phyloP scores from a whole-genome alignment of 2,113 vertebrate genomes.

The Crotalus tigris region DNA sequence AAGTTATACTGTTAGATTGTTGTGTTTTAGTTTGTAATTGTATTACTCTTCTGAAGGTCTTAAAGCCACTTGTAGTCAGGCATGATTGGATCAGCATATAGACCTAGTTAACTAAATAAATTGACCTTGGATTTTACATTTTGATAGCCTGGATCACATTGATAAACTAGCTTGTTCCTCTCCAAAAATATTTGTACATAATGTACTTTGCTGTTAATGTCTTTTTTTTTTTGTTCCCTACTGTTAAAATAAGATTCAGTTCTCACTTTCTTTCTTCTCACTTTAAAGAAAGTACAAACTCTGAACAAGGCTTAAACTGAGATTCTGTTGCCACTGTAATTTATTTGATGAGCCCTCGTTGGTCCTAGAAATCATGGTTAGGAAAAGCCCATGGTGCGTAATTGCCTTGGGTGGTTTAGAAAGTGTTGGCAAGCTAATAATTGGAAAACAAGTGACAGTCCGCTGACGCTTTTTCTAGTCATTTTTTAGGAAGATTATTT shows the following conservation, averaged over 20 bases:
- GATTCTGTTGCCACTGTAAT: background rate
- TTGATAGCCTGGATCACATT: background rate
- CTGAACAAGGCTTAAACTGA: background rate
- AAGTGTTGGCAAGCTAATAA: background rate
- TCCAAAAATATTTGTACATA: background rate
- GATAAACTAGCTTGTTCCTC: background rate
- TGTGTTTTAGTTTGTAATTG: background rate
- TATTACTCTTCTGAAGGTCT: background rate
- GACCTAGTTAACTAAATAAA: background rate
- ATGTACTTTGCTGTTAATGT: background rate
- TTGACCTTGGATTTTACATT: background rate
- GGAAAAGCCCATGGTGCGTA: background rate
- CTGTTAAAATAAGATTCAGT: background rate
- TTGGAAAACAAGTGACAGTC: background rate
- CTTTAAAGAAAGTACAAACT: background rate
- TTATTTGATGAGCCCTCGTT: background rate
- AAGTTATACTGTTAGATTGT: background rate
- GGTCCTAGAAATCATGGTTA: fast-evolving
- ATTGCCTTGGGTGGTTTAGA: background rate
- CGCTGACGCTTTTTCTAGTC: background rate
- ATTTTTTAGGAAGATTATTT: background rate
- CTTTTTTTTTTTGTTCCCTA: background rate
- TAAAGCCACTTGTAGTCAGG: background rate
- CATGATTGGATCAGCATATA: background rate
- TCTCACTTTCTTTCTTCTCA: fast-evolving